Percentiles rank a stretch among this genome's conserved stretches.
phyloP scores from a whole-genome alignment of 2,113 vertebrate genomes.

The Poecilia latipinna region DNA sequence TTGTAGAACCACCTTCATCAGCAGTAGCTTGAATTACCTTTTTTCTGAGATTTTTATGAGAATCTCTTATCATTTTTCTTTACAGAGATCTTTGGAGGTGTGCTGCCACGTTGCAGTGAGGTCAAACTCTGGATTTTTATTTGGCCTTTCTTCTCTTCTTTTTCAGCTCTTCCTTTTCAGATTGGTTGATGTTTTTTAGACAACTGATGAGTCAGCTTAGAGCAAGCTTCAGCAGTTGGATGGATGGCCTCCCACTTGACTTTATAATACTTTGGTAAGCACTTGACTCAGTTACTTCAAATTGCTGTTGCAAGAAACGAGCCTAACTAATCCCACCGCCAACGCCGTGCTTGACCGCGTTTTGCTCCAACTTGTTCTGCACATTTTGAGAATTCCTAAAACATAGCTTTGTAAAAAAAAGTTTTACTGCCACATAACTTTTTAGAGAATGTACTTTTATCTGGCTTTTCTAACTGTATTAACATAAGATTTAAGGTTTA shows the following conservation, averaged over 20 bases:
- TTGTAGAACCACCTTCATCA: not conserved
- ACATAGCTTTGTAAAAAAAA: too few species aligned
- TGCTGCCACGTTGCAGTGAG: not conserved
- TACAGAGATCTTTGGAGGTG: not conserved
- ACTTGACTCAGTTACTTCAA: not conserved
- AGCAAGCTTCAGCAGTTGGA: not conserved
- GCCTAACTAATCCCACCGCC: not conserved
- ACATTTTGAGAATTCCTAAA: too few species aligned
- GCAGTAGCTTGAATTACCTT: not conserved
- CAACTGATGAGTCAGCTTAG: not conserved
- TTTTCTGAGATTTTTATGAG: not conserved
- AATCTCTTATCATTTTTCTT: not conserved
- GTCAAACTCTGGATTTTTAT: not conserved
- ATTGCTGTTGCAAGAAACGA: not conserved
- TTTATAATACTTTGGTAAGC: not conserved
- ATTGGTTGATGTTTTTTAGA: not conserved
- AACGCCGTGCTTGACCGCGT: not conserved
- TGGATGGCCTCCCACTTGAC: not conserved
- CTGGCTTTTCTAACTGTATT: too few species aligned
- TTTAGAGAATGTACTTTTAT: too few species aligned
- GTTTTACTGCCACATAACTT: too few species aligned
- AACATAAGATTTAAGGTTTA: too few species aligned
- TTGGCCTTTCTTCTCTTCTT: not conserved
- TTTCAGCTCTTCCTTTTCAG: not conserved
- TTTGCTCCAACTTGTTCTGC: too few species aligned